phyloP scores from a whole-genome alignment of 64 coral and sea anemone genomes.

The Pocillopora verrucosa region DNA sequence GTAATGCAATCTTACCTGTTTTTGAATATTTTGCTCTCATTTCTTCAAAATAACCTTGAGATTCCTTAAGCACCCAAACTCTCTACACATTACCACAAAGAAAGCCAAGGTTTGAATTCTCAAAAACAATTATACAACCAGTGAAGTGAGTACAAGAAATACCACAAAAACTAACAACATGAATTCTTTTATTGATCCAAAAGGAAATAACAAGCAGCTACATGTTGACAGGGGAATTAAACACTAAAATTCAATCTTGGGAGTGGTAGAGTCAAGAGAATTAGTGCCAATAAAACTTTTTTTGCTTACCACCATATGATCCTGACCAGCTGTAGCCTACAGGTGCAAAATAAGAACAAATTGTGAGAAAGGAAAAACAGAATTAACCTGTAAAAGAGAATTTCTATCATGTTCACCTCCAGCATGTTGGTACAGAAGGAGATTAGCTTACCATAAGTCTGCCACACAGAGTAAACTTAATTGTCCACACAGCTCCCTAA shows the following conservation, averaged over 20 bases:
- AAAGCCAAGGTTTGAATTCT: background rate
- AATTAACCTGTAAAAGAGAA: background rate
- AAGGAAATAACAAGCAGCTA: no score
- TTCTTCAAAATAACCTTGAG: constrained; percentile 91
- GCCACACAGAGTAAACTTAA: constrained; percentile 94
- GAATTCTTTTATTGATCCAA: no score
- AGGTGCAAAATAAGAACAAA: background rate
- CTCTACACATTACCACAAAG: constrained; percentile 43
- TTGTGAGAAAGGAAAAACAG: background rate
- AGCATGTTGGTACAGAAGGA: background rate
- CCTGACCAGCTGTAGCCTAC: constrained; percentile 96
- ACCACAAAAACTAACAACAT: no score
- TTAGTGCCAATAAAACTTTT: background rate
- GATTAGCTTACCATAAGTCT: constrained; percentile 70
- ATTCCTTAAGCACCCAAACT: constrained; percentile 96
- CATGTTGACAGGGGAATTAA: background rate
- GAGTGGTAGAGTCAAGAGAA: background rate
- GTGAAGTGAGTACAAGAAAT: no score
- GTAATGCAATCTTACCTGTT: constrained; percentile 42
- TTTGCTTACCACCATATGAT: constrained; percentile 88
- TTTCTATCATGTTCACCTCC: no score
- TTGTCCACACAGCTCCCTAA: constrained; percentile 97
- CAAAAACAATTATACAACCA: no score
- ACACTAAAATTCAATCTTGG: background rate
- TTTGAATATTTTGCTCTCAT: constrained; percentile 94